Evolutionary conservation across 2,888 invertebrate species (phyloP), one percentile per base, ranked within the genome.

Genomic region (Patella depressa): DNA sequence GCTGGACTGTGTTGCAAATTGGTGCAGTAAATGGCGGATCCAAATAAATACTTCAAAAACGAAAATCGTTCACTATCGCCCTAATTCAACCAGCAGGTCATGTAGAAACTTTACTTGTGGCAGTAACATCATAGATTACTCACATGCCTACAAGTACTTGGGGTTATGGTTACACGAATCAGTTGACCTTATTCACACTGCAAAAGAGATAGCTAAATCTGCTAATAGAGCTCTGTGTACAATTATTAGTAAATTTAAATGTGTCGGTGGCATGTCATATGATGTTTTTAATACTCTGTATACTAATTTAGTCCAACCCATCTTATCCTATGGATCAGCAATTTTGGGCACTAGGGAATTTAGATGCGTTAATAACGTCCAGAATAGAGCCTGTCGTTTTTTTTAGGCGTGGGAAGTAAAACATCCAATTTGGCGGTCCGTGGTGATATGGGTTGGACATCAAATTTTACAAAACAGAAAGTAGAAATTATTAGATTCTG

Each of bases 131-230:
- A 65, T n/a, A 19, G 65, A 65, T n/a, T n/a, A 65, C 24, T 5
- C 14, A 14, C n/a, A 65, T 65, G 65, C 65, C n/a, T n/a, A 65
- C 12, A 65, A 65, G 11, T 65, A 65, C 24, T 3, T 65, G 65
- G 65, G 65, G n/a, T 24, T 65, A 65, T 65, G 65, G 65, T 24
- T 65, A 24, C n/a, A 65, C 4, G 65, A n/a, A 65, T 65, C 65
- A 9, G 7, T 65, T 9, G 65, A 65, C 24, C 65, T 65, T 9
- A 65, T 19, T 14, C 65, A 65, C 24, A 65, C 65, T n/a, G 65
- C n/a, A 19, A 65, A n/a, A 65, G n/a, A 65, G 24, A 65, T 65
- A n/a, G 65, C n/a, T 9, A 65, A 65, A n/a, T 65, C 59, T 19
- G 59, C n/a, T 19, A 59, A 19, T 59, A 17, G 59, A 17, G 59